phyloP scores from a whole-genome alignment of 2,113 vertebrate species.

The Podocnemis expansa region DNA sequence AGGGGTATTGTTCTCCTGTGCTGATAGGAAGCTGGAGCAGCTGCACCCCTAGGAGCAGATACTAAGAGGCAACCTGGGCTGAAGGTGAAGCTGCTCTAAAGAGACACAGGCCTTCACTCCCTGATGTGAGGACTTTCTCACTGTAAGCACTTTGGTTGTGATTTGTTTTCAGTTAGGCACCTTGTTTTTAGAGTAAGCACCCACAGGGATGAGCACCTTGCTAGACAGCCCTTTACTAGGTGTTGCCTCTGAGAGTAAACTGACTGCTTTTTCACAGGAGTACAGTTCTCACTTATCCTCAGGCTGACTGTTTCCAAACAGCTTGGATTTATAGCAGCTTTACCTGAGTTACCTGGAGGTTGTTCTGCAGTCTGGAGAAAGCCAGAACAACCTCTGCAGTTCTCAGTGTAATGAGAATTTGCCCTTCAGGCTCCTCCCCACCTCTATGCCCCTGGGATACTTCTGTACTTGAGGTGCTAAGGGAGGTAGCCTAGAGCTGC shows the following conservation, averaged over 20 bases:
- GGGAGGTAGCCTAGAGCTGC: not conserved
- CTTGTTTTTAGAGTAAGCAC: not conserved
- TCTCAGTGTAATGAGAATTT: not conserved
- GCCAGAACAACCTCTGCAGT: not conserved
- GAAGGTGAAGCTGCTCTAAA: not conserved
- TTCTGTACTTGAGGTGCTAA: not conserved
- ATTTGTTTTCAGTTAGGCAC: not conserved
- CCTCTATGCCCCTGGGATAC: not conserved
- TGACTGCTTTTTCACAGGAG: not conserved
- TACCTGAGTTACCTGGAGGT: not conserved
- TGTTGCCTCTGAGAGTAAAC: not conserved
- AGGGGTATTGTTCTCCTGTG: not conserved
- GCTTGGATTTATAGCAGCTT: not conserved
- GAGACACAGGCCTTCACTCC: fast-evolving
- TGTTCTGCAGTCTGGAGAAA: not conserved
- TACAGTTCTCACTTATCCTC: not conserved
- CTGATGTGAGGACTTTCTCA: not conserved
- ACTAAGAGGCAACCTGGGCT: not conserved
- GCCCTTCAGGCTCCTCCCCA: not conserved
- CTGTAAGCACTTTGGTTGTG: not conserved
- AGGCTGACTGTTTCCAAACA: not conserved
- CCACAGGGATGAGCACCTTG: not conserved
- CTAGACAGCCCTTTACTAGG: not conserved
- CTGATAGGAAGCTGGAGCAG: not conserved
- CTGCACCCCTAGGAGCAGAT: not conserved